Evolutionary conservation across 1,140 invertebrate species (phyloP).

Genomic region (Armadillidium nasatum): DNA sequence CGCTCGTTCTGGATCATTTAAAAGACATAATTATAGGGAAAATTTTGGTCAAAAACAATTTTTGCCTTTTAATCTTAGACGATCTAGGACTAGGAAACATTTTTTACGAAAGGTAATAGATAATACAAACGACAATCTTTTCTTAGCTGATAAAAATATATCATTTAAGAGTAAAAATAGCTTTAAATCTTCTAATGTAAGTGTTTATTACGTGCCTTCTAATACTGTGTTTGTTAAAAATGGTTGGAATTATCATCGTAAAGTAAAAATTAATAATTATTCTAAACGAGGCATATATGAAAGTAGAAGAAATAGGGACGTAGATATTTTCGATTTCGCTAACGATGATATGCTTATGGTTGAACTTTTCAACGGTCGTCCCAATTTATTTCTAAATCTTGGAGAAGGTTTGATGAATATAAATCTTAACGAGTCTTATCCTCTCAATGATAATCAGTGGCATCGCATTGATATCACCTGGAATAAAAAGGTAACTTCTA

Average conservation of each 20-base stretch:
- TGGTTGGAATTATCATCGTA: too few species aligned
- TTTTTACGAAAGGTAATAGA: neutral
- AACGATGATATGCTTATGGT: neutral
- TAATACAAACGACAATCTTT: too few species aligned
- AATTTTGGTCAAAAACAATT: neutral
- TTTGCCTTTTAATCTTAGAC: neutral
- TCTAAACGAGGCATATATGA: too few species aligned
- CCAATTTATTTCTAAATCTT: neutral
- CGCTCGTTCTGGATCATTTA: neutral
- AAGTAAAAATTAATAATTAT: too few species aligned
- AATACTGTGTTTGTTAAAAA: too few species aligned
- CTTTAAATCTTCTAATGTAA: too few species aligned
- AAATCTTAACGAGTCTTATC: neutral
- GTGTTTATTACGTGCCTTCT: too few species aligned
- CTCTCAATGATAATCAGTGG: neutral
- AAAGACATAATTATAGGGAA: neutral
- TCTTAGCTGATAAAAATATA: too few species aligned
- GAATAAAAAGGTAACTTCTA: neutral
- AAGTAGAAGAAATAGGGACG: too few species aligned
- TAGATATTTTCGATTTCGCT: too few species aligned
- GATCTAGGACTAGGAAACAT: neutral
- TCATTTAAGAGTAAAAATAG: too few species aligned
- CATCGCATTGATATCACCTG: neutral
- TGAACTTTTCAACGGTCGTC: neutral
- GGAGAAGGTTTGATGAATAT: neutral